Conservation (phyloP, 1,140 invertebrate genomes). For the Papilio polyxenes region DNA sequence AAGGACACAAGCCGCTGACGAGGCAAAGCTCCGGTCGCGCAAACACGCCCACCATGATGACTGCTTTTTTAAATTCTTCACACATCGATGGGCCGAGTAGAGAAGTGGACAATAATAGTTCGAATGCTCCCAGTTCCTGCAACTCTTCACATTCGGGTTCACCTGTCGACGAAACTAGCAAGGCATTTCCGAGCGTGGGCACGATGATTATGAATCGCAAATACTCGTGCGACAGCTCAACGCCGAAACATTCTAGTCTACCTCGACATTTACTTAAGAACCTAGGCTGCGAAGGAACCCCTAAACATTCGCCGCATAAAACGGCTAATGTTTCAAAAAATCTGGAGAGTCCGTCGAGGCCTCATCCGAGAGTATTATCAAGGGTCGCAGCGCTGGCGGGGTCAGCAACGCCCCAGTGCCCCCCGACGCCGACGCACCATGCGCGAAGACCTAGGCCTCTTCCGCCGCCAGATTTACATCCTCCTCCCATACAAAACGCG, state of each 20-base stretch:
- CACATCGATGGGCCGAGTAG: slow-evolving; percentile 63
- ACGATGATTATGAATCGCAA: slow-evolving; percentile 74
- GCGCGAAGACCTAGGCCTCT: slow-evolving; percentile 83
- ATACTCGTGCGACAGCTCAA: slow-evolving; percentile 69
- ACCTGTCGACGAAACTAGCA: slow-evolving; percentile 68
- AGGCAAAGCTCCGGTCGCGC: slow-evolving; percentile 79
- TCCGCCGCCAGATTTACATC: slow-evolving; percentile 78
- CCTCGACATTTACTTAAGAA: slow-evolving; percentile 73
- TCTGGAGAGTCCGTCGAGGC: slow-evolving; percentile 76
- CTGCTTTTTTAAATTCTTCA: slow-evolving; percentile 78
- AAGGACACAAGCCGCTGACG: slow-evolving; percentile 82
- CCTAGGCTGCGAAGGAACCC: slow-evolving; percentile 71
- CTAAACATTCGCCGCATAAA: slow-evolving; percentile 69
- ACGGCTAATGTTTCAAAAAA: slow-evolving; percentile 54
- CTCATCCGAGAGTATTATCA: slow-evolving; percentile 82
- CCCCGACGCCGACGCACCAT: slow-evolving; percentile 91
- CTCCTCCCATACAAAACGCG: slow-evolving; percentile 72
- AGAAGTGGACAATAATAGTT: slow-evolving; percentile 61
- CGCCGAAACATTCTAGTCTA: slow-evolving; percentile 77
- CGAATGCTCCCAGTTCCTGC: slow-evolving; percentile 68
- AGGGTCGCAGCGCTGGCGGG: slow-evolving; percentile 78
- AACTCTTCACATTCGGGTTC: slow-evolving; percentile 73
- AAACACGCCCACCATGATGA: slow-evolving; percentile 80
- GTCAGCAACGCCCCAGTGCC: slow-evolving; percentile 81
- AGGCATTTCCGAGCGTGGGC: slow-evolving; percentile 64